These are phyloP conservation scores for Leptoclinus maculatus DNA, from an alignment of 2,797 vertebrate species.

Conservation along the genomic window DNA sequence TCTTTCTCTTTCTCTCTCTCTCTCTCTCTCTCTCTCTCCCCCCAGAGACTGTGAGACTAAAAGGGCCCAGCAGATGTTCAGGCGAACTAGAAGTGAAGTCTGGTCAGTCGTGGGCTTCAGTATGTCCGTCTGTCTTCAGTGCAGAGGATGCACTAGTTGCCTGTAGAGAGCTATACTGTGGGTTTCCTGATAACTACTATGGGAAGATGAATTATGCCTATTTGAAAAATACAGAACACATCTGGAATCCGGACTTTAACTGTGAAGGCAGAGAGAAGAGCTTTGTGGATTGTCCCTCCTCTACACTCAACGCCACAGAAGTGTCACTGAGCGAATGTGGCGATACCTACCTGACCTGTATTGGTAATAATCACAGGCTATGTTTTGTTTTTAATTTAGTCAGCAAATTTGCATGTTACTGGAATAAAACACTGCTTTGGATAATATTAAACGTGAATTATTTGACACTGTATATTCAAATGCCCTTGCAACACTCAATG, in stretches of 20 bases:
- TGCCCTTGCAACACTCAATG: not conserved
- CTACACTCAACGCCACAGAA: not conserved
- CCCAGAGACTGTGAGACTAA: constrained; percentile 13
- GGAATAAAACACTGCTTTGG: not conserved
- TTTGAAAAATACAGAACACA: not conserved
- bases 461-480: not conserved
- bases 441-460: not conserved
- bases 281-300: constrained; percentile 6
- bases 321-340: rapidly evolving
- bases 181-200: not conserved
- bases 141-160: not conserved
- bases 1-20: not conserved
- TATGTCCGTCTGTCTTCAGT: not conserved
- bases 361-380: not conserved
- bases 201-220: not conserved
- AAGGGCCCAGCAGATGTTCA: not conserved
- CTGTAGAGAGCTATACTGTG: constrained; percentile 37
- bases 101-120: constrained; percentile 5
- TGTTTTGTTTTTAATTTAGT: not conserved
- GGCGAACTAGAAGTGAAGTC: constrained; percentile 27
- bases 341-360: not conserved
- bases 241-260: too few relatives aligned
- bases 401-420: not conserved
- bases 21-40: too few relatives aligned
- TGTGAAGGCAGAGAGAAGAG: constrained; percentile 21